These are phyloP conservation scores for Pteropus alecto DNA, from an alignment of 2,113 vertebrate species.

Conservation along the genomic window DNA sequence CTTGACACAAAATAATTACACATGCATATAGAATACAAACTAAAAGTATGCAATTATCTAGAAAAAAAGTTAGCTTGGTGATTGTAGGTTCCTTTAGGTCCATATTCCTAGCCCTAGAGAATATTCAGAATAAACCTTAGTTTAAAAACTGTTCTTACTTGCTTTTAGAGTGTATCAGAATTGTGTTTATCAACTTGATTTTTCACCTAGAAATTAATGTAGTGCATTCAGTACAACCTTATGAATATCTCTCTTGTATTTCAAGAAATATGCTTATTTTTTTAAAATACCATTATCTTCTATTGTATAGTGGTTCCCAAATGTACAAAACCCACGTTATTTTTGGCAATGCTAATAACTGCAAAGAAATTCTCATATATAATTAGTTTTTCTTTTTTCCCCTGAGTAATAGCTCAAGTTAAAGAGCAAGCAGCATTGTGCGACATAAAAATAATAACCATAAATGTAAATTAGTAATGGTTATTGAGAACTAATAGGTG, in stretches of 20 bases:
- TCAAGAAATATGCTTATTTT: not conserved
- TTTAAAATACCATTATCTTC: not conserved
- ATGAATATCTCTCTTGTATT: not conserved
- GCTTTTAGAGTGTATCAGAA: not conserved
- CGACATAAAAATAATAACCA: not conserved
- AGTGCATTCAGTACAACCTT: not conserved
- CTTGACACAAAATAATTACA: conserved; percentile 31
- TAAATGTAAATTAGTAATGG: not conserved
- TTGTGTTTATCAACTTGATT: not conserved
- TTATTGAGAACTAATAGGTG: not conserved
- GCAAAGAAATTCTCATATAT: not conserved
- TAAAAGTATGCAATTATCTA: not conserved
- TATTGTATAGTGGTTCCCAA: not conserved
- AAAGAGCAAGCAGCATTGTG: not conserved
- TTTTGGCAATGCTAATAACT: conserved; percentile 11
- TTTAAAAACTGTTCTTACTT: not conserved
- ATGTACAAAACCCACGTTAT: not conserved
- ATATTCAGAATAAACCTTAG: not conserved
- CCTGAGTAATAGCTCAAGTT: not conserved
- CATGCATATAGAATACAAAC: not conserved
- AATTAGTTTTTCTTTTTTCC: not conserved
- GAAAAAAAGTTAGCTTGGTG: not conserved
- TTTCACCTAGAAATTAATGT: not conserved
- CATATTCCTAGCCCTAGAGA: not conserved
- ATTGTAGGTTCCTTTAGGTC: not conserved